phyloP scores from a whole-genome alignment of 2,113 vertebrate species.

The Gobiocypris rarus region DNA sequence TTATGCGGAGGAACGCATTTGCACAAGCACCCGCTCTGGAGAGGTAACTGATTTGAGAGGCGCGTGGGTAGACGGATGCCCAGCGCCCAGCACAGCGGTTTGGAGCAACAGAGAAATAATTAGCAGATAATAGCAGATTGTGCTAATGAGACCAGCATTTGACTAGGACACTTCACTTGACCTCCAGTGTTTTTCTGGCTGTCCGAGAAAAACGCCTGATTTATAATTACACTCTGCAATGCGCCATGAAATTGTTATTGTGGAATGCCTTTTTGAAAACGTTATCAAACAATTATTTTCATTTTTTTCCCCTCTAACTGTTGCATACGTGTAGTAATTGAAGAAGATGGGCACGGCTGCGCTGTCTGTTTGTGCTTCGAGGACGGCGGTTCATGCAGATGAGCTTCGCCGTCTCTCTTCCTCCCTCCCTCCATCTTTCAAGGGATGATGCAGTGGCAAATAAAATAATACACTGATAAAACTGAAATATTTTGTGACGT shows the following conservation, averaged over 20 bases:
- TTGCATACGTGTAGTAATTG: conserved; percentile 74
- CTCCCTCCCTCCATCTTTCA: conserved; percentile 70
- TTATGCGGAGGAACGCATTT: conserved; percentile 69
- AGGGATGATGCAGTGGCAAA: conserved; percentile 75
- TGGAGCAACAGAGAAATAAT: conserved; percentile 71
- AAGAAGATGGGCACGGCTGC: conserved; percentile 61
- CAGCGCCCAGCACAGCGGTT: conserved; percentile 66
- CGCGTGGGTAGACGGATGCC: conserved; percentile 26
- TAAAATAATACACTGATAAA: conserved; percentile 81
- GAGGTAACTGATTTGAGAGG: conserved; percentile 54
- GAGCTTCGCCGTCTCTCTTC: conserved; percentile 51
- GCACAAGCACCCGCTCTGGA: conserved; percentile 65
- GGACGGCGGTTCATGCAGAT: conserved; percentile 75
- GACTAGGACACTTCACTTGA: conserved; percentile 80
- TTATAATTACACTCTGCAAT: conserved; percentile 83
- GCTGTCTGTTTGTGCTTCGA: conserved; percentile 66
- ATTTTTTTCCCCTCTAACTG: conserved; percentile 75
- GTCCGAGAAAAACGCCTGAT: conserved; percentile 69
- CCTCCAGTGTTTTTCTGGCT: conserved; percentile 73
- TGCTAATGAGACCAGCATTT: conserved; percentile 81
- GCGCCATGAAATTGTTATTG: conserved; percentile 84
- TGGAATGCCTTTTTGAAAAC: conserved; percentile 81
- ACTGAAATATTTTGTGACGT: conserved; percentile 80
- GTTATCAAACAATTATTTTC: conserved; percentile 83
- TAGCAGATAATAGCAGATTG: conserved; percentile 78